A percentile compares a stretch with the other conserved stretches of the same genome.
These are phyloP conservation scores for Dysidea cf. avara DNA, from an alignment of 37 sponge, comb jelly and placozoan genomes.

Conservation along the genomic window DNA sequence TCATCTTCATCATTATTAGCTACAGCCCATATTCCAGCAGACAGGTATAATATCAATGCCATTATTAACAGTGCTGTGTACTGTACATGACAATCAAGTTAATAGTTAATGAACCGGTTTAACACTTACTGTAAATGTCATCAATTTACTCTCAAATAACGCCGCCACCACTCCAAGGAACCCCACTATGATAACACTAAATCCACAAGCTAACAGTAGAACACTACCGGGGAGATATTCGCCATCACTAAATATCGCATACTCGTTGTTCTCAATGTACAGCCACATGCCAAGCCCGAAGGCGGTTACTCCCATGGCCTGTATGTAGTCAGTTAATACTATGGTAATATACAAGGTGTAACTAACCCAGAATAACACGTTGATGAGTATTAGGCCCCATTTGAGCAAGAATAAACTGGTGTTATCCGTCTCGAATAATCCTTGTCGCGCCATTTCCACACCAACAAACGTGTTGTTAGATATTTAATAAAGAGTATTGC, in stretches of 20 bases:
- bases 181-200: constrained; percentile 49
- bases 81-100: neutral
- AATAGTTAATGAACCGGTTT: neutral
- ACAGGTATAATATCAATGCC: constrained; percentile 13
- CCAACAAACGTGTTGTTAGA: too few relatives aligned
- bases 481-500: too few relatives aligned
- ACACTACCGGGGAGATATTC: constrained; percentile 25
- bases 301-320: constrained; percentile 41
- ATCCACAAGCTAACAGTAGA: constrained; percentile 43
- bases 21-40: constrained; percentile 31
- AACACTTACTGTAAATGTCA: constrained; percentile 35
- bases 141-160: constrained; percentile 50
- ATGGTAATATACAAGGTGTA: neutral
- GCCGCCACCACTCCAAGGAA: constrained; percentile 55
- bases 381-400: constrained; percentile 52
- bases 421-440: constrained; percentile 29
- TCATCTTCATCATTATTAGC: neutral
- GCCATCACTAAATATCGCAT: constrained; percentile 38
- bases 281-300: constrained; percentile 55
- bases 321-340: constrained; percentile 1
- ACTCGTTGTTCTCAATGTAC: constrained; percentile 49
- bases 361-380: constrained; percentile 64
- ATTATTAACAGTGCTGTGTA: constrained; percentile 2
- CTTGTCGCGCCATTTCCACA: constrained; percentile 61
- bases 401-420: constrained; percentile 9